These are phyloP conservation scores for Pollenia griseotomentosa DNA, from an alignment of 2,888 invertebrate species.

Conservation along the genomic window DNA sequence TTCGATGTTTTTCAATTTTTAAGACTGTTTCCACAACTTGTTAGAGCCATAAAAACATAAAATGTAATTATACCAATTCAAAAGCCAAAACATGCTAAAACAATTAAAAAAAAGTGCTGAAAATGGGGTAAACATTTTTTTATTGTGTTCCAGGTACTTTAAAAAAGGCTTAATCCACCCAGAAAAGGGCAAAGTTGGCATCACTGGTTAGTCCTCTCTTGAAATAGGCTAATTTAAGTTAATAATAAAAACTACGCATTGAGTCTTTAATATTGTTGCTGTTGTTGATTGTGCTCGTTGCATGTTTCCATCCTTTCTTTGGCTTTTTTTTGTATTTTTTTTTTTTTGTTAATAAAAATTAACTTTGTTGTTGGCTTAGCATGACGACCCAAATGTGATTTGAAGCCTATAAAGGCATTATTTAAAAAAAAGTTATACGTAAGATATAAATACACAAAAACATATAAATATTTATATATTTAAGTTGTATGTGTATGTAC, in stretches of 20 bases:
- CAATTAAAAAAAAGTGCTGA: no score
- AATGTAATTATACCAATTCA: no score
- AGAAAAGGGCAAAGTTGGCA: not conserved
- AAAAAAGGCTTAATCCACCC: not conserved
- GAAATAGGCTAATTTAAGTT: conserved; percentile 53
- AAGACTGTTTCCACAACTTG: no score
- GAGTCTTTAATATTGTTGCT: conserved; percentile 43
- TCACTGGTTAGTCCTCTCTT: conserved; percentile 3
- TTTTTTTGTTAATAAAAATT: conserved; percentile 68
- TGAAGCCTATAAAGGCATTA: conserved; percentile 71
- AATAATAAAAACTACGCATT: conserved; percentile 48
- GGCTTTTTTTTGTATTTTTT: conserved; percentile 9
- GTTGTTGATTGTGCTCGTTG: conserved; percentile 15
- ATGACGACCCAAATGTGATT: conserved; percentile 75
- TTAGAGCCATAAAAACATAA: no score
- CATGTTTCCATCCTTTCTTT: not conserved
- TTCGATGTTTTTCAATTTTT: no score
- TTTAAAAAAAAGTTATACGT: conserved; percentile 6
- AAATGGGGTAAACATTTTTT: no score
- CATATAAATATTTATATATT: not conserved
- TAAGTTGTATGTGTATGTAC: conserved; percentile 18
- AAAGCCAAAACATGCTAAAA: no score
- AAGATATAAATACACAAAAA: not conserved
- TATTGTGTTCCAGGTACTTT: no score
- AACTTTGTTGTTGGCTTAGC: conserved; percentile 70